These are phyloP conservation scores for Meiosimyza platycephala DNA, from an alignment of 2,888 invertebrate genomes.

Conservation along the genomic window DNA sequence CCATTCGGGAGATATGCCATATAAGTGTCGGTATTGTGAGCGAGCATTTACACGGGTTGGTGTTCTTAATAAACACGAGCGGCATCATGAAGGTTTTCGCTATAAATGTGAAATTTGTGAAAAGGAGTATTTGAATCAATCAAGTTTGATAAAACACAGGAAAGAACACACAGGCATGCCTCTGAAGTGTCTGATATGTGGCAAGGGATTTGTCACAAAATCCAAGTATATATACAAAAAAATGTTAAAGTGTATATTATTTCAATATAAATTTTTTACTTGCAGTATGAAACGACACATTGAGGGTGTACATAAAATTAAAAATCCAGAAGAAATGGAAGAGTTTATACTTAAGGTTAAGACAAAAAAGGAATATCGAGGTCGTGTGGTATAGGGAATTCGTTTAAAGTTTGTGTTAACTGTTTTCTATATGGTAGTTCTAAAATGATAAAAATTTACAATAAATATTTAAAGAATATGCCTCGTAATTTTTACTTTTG, in stretches of 20 bases:
- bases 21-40: conserved; percentile 45
- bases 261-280: background rate
- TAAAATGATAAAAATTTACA: too few relatives aligned
- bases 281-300: conserved; percentile 39
- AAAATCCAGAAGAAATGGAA: conserved; percentile 32
- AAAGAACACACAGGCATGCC: conserved; percentile 42
- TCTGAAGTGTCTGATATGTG: conserved; percentile 39
- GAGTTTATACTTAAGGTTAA: conserved; percentile 36
- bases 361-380: conserved; percentile 35
- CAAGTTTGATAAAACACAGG: conserved; percentile 38
- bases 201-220: conserved; percentile 37
- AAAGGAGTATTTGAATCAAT: conserved; percentile 42
- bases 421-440: too few relatives aligned
- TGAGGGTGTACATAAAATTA: conserved; percentile 39
- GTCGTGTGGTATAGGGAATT: background rate
- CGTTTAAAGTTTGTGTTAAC: too few relatives aligned
- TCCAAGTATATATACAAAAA: conserved; percentile 33
- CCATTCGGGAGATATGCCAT: conserved; percentile 49
- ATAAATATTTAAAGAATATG: background rate
- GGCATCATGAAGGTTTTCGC: conserved; percentile 45
- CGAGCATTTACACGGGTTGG: conserved; percentile 40
- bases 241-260: background rate
- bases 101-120: conserved; percentile 47
- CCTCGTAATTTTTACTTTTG: background rate
- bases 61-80: conserved; percentile 43